These are phyloP conservation scores for Neodiprion virginianus DNA, from an alignment of 1,140 invertebrate genomes.

Conservation along the genomic window DNA sequence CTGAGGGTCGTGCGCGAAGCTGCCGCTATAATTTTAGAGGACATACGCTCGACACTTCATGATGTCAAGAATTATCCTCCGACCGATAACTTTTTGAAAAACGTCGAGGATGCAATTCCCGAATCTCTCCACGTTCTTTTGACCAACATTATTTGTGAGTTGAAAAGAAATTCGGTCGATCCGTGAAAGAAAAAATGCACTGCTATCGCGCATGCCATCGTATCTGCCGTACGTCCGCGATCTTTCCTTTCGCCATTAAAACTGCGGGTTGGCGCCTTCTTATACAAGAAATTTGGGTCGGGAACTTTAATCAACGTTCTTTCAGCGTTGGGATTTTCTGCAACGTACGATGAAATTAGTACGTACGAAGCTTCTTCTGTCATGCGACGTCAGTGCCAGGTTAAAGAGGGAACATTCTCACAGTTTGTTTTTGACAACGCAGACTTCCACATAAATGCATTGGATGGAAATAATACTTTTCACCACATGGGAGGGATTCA, in stretches of 20 bases:
- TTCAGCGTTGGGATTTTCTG: constrained; percentile 39
- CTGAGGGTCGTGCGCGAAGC: constrained; percentile 32
- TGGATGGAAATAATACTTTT: constrained; percentile 37
- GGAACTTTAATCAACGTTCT: constrained; percentile 31
- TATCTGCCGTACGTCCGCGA: constrained; percentile 27
- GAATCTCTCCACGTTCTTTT: constrained; percentile 19
- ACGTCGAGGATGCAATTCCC: constrained; percentile 26
- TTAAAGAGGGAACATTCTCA: constrained; percentile 27
- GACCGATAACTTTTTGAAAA: constrained; percentile 26
- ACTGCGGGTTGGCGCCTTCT: constrained; percentile 19
- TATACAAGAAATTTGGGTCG: constrained; percentile 36
- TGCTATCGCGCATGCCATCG: constrained; percentile 31
- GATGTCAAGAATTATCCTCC: constrained; percentile 30
- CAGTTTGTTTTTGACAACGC: constrained; percentile 47
- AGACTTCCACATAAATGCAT: constrained; percentile 36
- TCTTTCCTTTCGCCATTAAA: constrained; percentile 29
- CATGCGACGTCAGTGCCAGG: constrained; percentile 19
- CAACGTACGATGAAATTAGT: constrained; percentile 36
- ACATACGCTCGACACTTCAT: constrained; percentile 33
- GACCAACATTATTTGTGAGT: constrained; percentile 19
- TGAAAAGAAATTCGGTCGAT: constrained; percentile 14
- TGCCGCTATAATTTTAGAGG: constrained; percentile 36
- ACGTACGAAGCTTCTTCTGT: constrained; percentile 38
- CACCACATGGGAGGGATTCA: constrained; percentile 37
- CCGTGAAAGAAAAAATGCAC: constrained; percentile 23